These are phyloP conservation scores for Macaria notata DNA, from an alignment of 2,888 invertebrate species.

Conservation along the genomic window DNA sequence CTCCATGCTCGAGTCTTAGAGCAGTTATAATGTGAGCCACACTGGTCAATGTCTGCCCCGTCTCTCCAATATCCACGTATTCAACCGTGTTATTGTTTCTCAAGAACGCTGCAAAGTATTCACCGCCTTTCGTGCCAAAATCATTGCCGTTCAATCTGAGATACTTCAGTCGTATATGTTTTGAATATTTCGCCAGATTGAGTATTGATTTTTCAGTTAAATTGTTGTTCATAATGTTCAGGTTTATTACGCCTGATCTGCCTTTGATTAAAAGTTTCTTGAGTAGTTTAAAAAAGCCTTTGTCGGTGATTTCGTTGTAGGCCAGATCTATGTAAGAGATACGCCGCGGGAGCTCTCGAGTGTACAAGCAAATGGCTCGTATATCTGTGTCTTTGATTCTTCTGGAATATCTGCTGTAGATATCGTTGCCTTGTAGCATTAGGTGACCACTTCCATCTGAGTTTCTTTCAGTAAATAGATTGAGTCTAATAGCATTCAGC, in stretches of 20 bases:
- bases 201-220: constrained; percentile 68
- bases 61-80: constrained; percentile 81
- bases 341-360: constrained; percentile 61
- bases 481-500: constrained; percentile 58
- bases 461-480: constrained; percentile 75
- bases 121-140: constrained; percentile 78
- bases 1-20: constrained; percentile 63
- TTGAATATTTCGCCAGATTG: constrained; percentile 57
- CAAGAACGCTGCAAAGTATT: constrained; percentile 75
- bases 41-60: constrained; percentile 79
- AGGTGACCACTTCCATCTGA: constrained; percentile 78
- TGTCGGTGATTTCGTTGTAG: constrained; percentile 81
- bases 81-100: constrained; percentile 67
- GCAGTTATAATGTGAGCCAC: constrained; percentile 78
- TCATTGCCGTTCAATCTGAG: constrained; percentile 83
- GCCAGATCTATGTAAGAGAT: constrained; percentile 78
- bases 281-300: constrained; percentile 67
- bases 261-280: constrained; percentile 67
- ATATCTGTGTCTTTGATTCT: constrained; percentile 77
- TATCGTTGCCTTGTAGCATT: constrained; percentile 75
- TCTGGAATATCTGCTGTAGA: constrained; percentile 65
- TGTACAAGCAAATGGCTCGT: constrained; percentile 70
- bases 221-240: constrained; percentile 83
- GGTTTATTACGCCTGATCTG: constrained; percentile 70
- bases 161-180: constrained; percentile 68